Percentiles rank a stretch among this genome's conserved stretches.
These are phyloP conservation scores for Erebia epiphron DNA, from an alignment of 2,888 invertebrate species.

Conservation along the genomic window DNA sequence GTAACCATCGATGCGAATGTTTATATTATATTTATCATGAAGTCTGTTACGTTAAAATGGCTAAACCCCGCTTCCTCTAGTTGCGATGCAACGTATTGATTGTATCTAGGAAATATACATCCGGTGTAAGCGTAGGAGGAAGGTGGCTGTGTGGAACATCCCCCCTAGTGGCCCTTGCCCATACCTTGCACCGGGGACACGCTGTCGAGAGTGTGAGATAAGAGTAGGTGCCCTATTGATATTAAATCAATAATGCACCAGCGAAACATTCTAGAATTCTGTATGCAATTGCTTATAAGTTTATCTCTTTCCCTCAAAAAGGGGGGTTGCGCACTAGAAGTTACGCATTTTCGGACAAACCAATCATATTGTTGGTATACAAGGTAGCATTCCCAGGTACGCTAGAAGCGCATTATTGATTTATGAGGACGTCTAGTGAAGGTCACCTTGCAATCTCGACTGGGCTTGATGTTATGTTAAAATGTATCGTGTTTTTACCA, in stretches of 20 bases:
- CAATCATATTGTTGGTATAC: background rate
- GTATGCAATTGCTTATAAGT: conserved; percentile 27
- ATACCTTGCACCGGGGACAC: conserved; percentile 18
- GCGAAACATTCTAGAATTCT: conserved; percentile 12
- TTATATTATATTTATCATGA: background rate
- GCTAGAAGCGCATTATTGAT: conserved; percentile 29
- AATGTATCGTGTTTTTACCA: background rate
- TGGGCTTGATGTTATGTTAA: conserved; percentile 1
- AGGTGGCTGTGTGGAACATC: background rate
- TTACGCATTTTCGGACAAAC: conserved; percentile 13
- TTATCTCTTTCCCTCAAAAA: conserved; percentile 21
- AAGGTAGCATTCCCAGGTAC: conserved; percentile 7
- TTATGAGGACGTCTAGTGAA: conserved; percentile 9
- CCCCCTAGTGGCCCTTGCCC: conserved; percentile 15
- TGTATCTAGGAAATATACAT: conserved; percentile 14
- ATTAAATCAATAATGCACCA: conserved; percentile 28
- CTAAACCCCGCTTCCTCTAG: background rate
- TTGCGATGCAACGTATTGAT: conserved; percentile 23
- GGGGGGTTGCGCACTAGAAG: conserved; percentile 19
- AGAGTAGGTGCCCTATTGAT: background rate
- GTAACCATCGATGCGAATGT: too few relatives aligned
- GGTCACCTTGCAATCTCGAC: background rate
- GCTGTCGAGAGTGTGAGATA: conserved; percentile 10
- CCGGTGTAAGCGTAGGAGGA: conserved; percentile 6
- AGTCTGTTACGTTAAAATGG: conserved; percentile 6